Percentiles rank a stretch among this genome's conserved stretches.
phyloP scores from a whole-genome alignment of 2,113 vertebrate species.

The Nymphicus hollandicus region DNA sequence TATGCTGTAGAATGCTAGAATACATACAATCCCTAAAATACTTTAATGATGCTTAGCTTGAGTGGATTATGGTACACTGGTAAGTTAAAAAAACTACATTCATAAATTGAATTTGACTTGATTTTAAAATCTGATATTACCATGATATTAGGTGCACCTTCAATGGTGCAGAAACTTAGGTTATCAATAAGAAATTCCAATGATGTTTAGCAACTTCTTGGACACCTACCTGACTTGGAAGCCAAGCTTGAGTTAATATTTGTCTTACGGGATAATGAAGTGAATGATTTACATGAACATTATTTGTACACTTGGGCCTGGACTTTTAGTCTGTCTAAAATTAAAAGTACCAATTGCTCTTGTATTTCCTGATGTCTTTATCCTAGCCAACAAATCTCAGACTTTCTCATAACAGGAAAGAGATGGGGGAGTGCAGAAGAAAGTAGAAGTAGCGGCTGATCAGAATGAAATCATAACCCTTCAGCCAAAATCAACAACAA shows the following conservation, averaged over 20 bases:
- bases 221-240: not conserved
- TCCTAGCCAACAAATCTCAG: not conserved
- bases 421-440: not conserved
- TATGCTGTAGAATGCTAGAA: not conserved
- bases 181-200: not conserved
- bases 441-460: not conserved
- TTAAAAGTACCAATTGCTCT: not conserved
- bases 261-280: not conserved
- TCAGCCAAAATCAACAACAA: slow-evolving; percentile 45
- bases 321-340: not conserved
- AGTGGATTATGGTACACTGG: not conserved
- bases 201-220: not conserved
- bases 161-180: not conserved
- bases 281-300: not conserved
- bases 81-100: not conserved
- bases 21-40: not conserved
- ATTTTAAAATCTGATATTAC: not conserved
- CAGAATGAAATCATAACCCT: not conserved
- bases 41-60: not conserved
- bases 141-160: not conserved
- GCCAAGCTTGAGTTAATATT: not conserved
- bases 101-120: not conserved
- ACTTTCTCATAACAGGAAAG: not conserved
- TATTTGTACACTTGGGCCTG: not conserved
- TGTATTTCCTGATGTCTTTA: not conserved